Conservation (phyloP, 2,888 invertebrate species). For the Phasia obesa region DNA sequence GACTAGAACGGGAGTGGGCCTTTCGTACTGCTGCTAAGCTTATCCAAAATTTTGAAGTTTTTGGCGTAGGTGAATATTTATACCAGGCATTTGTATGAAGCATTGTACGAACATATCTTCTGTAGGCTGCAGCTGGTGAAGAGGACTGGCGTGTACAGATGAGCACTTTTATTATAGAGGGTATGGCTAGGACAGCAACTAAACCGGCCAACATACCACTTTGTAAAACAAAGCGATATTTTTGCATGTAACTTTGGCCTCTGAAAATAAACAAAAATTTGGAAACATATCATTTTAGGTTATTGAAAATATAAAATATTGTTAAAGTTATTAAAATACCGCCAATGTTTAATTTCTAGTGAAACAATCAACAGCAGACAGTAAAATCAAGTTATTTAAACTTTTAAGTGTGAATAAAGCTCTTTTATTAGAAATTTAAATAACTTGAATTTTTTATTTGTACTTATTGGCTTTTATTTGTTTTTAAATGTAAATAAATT, state of each 20-base stretch:
- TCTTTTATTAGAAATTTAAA: too few species aligned
- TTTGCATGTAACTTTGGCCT: conserved; percentile 88
- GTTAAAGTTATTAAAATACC: neutral
- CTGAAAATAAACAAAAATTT: conserved; percentile 81
- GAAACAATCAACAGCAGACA: too few species aligned
- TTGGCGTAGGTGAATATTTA: conserved; percentile 78
- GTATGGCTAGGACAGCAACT: conserved; percentile 88
- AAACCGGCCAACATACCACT: conserved; percentile 90
- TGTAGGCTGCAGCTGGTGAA: conserved; percentile 86
- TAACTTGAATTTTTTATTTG: too few species aligned
- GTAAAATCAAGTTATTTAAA: too few species aligned
- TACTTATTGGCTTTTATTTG: too few species aligned
- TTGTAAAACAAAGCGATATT: conserved; percentile 88
- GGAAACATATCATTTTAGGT: conserved; percentile 6
- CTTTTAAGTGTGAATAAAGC: too few species aligned
- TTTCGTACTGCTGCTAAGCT: conserved; percentile 87
- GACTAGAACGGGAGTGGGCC: conserved; percentile 86
- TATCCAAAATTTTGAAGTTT: conserved; percentile 85
- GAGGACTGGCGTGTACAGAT: conserved; percentile 88
- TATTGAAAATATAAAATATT: too few species aligned
- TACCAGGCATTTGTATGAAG: conserved; percentile 92
- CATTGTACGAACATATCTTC: conserved; percentile 90
- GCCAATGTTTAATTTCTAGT: too few species aligned
- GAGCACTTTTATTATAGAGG: conserved; percentile 88
- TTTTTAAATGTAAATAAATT: too few species aligned